Evolutionary conservation across 2,113 vertebrate genomes (phyloP), one percentile per base, ranked within the genome.

Genomic region (Myotis lucifugus): DNA sequence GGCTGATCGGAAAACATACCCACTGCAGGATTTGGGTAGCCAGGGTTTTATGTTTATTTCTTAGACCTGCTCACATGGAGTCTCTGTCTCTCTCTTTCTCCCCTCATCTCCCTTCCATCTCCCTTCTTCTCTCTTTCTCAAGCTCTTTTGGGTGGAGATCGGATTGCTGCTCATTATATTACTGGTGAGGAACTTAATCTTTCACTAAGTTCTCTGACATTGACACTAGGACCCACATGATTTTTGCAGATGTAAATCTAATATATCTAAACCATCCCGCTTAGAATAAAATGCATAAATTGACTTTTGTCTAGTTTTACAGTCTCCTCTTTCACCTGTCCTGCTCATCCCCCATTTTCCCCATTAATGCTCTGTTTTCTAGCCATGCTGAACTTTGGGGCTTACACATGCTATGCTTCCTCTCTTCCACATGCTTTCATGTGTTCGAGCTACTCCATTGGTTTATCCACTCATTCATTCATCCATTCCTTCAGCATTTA

Each of bases 1-100:
- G 70, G 56, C 88, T 79, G 94, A 79, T 84, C 74, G 70, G 92
- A 95, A 96, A 97, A 50, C 59, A 88, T 79, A 54, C 54, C 64
- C 69, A 72, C 64, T 76, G 73, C n/a, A 70, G 89, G 93, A 79
- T 88, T 92, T 86, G 82, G 37, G 56, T 52, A 73, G 86, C 86
- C 61, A 32, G 67, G 73, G 48, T 86, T 88, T 87, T 52, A 29
- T 81, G 90, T 82, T 66, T 93, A 90, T 83, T 90, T 94, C 88
- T 85, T 84, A 93, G 93, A 61, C 50, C 50, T 94, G 46, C 64
- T 74, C 56, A 54, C 8, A 34, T 66, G 25, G 13, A 29, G 46
- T 90, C 72, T 64, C 17, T 40, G 6, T 73, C 25, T 59, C 11
- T 32, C 14, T 66, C 21, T 25, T 54, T 29, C 6, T 37, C 29